Percentiles rank a stretch among this genome's conserved stretches.
Evolutionary conservation across 2,113 vertebrate species (phyloP).

Genomic region (Hippopotamus amphibius): DNA sequence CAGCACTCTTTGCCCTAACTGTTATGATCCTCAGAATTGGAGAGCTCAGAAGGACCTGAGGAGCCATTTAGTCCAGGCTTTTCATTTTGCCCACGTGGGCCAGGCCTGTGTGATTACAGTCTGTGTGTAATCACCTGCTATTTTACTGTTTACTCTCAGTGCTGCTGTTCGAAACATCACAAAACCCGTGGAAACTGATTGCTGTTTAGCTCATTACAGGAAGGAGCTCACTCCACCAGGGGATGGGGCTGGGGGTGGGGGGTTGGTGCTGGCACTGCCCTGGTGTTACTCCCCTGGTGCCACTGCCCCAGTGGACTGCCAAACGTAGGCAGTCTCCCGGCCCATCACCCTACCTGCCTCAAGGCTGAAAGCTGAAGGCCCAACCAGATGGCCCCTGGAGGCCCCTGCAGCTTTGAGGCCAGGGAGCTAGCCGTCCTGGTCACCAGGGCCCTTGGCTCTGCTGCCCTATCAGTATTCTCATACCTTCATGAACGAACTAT

Average conservation of each 20-base stretch:
- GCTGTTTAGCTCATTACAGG: background rate
- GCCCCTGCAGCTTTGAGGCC: background rate
- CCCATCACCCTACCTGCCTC: background rate
- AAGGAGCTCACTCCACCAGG: too few relatives aligned
- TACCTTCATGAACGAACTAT: background rate
- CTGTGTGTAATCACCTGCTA: background rate
- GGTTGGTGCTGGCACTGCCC: too few relatives aligned
- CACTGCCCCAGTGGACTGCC: background rate
- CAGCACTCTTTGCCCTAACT: background rate
- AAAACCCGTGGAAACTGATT: background rate
- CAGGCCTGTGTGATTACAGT: background rate
- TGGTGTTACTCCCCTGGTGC: background rate
- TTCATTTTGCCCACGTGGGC: rapidly evolving
- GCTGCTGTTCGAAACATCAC: rapidly evolving
- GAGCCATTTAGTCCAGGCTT: rapidly evolving
- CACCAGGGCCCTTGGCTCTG: rapidly evolving
- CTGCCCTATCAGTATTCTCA: background rate
- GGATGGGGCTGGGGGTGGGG: too few relatives aligned
- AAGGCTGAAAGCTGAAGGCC: background rate
- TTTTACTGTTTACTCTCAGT: background rate
- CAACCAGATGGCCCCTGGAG: background rate
- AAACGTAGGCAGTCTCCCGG: rapidly evolving
- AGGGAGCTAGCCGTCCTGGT: background rate
- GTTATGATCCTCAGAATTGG: background rate
- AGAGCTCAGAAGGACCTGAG: background rate